These are phyloP conservation scores for Allygus modestus DNA, from an alignment of 2,888 invertebrate genomes.

Conservation along the genomic window DNA sequence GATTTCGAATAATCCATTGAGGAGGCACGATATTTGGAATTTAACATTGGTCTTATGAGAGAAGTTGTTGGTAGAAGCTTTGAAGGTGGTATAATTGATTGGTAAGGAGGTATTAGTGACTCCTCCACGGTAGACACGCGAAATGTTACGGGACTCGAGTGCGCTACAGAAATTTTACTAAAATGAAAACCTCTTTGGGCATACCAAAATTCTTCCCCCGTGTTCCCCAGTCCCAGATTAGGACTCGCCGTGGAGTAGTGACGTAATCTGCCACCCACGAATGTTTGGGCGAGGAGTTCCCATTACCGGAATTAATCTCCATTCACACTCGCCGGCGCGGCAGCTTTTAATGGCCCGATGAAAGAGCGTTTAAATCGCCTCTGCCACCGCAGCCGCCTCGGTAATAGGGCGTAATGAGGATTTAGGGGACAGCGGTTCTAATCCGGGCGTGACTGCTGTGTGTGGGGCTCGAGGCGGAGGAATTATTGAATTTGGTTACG, in stretches of 20 bases:
- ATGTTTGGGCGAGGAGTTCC: slow-evolving; percentile 10
- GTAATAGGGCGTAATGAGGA: slow-evolving; percentile 9
- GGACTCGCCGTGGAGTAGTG: not conserved
- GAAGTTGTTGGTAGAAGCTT: no score
- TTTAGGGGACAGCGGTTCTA: not conserved
- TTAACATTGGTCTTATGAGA: no score
- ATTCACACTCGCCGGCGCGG: slow-evolving; percentile 47
- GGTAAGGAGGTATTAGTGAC: no score
- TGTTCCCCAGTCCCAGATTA: not conserved
- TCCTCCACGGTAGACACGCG: no score
- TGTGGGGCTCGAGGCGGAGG: not conserved
- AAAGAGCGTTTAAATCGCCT: slow-evolving; percentile 10
- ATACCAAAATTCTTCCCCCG: no score
- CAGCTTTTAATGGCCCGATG: slow-evolving; percentile 50
- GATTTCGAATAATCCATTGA: no score
- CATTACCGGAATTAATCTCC: slow-evolving; percentile 42
- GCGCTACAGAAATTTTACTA: no score
- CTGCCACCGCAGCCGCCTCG: not conserved
- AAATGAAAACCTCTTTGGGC: no score
- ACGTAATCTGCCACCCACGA: slow-evolving; percentile 15
- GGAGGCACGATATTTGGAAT: no score
- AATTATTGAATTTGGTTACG: no score
- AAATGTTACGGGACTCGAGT: no score
- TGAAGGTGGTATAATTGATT: no score
- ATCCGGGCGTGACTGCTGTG: not conserved